phyloP scores from a whole-genome alignment of 1,140 invertebrate species.

The Sipha flava region DNA sequence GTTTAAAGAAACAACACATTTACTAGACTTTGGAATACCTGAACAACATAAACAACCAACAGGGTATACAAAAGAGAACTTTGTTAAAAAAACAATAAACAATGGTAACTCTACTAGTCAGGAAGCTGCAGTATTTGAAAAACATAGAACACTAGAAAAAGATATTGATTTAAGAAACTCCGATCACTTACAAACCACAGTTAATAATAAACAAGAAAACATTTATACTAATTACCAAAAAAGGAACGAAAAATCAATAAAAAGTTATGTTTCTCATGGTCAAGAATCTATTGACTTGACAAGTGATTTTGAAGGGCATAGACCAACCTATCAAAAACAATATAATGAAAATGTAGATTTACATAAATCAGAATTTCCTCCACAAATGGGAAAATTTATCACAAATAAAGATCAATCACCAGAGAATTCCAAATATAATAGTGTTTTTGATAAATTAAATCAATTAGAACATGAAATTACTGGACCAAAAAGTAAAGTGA shows the following conservation, averaged over 20 bases:
- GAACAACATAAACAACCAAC: neutral
- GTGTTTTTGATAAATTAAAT: neutral
- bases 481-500: neutral
- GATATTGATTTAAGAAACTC: neutral
- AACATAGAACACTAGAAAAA: neutral
- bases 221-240: neutral
- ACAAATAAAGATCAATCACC: neutral
- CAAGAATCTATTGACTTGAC: constrained; percentile 4
- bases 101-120: neutral
- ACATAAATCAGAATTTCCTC: neutral
- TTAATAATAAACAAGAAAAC: neutral
- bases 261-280: neutral
- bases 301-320: neutral
- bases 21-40: neutral
- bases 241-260: neutral
- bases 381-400: neutral
- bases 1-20: neutral
- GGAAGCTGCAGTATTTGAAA: neutral
- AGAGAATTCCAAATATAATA: neutral
- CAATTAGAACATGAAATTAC: constrained; percentile 11
- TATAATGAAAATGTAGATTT: neutral
- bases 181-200: neutral
- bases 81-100: neutral
- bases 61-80: neutral
- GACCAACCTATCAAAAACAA: neutral